Conservation (phyloP, 2,797 vertebrate species). For the Capromys pilorides region DNA sequence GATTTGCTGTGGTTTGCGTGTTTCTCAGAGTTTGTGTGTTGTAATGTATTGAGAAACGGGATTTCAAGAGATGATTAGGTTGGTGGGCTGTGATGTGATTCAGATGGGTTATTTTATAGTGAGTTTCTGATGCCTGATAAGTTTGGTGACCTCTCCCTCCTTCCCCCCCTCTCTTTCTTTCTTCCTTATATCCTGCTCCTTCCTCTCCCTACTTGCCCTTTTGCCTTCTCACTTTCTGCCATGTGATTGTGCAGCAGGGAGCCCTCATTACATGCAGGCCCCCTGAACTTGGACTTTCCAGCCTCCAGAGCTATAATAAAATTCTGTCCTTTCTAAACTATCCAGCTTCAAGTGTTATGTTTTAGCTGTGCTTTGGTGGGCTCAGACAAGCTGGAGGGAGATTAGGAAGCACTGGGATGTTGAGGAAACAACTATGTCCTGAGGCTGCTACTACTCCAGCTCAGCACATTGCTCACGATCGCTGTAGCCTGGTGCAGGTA, state of each 20-base stretch:
- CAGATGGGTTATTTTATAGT: background rate
- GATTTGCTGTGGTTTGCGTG: background rate
- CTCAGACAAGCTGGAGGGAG: background rate
- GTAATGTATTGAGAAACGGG: background rate
- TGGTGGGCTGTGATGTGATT: background rate
- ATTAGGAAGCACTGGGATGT: background rate
- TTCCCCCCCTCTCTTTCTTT: too few species aligned
- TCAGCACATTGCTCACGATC: background rate
- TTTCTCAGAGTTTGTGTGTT: background rate
- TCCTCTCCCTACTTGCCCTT: background rate
- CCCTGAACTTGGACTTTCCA: background rate
- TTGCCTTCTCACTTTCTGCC: background rate
- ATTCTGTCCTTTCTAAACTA: background rate
- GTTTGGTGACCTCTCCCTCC: too few species aligned
- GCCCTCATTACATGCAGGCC: background rate
- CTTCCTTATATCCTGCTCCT: too few species aligned
- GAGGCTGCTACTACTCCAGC: background rate
- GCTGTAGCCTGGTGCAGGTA: background rate
- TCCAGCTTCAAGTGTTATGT: background rate
- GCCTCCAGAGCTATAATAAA: background rate
- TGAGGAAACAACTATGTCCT: background rate
- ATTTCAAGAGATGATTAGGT: background rate
- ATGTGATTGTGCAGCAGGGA: background rate
- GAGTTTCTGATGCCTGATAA: background rate
- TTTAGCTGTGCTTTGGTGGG: background rate